Base-by-base conservation (phyloP, 2,888 invertebrate genomes). In the Lymantria dispar region DNA sequence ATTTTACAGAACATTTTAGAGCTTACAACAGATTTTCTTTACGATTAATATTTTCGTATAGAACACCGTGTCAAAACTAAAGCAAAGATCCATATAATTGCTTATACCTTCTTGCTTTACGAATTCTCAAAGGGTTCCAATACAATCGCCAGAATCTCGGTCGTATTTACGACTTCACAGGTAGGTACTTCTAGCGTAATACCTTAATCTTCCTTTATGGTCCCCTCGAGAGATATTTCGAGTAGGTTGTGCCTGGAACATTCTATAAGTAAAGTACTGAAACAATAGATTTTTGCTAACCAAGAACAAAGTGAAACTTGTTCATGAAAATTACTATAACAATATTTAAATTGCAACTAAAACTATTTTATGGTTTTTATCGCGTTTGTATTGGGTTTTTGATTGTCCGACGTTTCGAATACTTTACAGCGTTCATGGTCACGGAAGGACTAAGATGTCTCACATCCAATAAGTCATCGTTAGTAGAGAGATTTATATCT, bases 381-480 rank as follows among this genome's bases (percentile, higher is more conserved):
- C 3, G 22, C 22, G 22, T 2, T 22, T 22, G 22, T 22, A 22
- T 22, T 22, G 2, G 22, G 3, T 22, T 22, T 22, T 22, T 22
- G 5, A 3, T 22, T 2, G 22, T 5, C 22, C 22, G 5, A 22
- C 5, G 5, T 22, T 2, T 3, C 22, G 2, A 22, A 22, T 5
- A 22, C 22, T 22, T 22, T 22, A 22, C 22, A 22, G 22, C 22
- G 5, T 22, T 22, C 22, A 22, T 22, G 22, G 5, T 22, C 22
- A 22, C 22, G 22, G 22, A 3, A 22, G 22, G 22, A 22, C 22
- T 22, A 22, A 22, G 22, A 3, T 22, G 22, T 22, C 22, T 22
- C 22, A 5, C 22, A 5, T 22, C 22, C 22, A 22, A 22, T 5
- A 22, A 22, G 22, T 22, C 55, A 36, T 53, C 47, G 56, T 22